Conservation (phyloP, 2,113 vertebrate species). For the Coregonus clupeaformis region DNA sequence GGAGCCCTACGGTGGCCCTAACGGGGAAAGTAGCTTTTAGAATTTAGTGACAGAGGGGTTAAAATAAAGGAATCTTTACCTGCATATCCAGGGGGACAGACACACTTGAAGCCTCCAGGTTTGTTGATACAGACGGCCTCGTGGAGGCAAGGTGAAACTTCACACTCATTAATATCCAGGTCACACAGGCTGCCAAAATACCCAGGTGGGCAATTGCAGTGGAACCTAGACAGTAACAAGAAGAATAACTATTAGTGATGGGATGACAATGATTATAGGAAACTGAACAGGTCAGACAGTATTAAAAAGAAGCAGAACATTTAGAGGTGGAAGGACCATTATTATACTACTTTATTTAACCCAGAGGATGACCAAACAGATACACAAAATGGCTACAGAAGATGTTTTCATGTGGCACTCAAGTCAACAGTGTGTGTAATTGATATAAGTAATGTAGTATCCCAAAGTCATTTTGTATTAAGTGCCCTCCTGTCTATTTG, state of each 20-base stretch:
- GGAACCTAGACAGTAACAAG: slow-evolving; percentile 64
- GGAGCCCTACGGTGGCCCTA: background rate
- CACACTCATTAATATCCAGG: slow-evolving; percentile 80
- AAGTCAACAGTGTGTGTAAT: too few relatives aligned
- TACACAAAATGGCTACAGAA: too few relatives aligned
- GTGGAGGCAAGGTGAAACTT: slow-evolving; percentile 78
- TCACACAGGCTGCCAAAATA: slow-evolving; percentile 79
- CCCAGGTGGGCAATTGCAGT: slow-evolving; percentile 74
- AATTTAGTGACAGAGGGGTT: background rate
- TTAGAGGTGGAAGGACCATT: background rate
- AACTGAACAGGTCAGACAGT: background rate
- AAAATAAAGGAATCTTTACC: slow-evolving; percentile 61
- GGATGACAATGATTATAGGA: slow-evolving; percentile 12
- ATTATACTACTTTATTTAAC: background rate
- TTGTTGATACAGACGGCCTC: slow-evolving; percentile 78
- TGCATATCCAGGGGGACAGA: slow-evolving; percentile 79
- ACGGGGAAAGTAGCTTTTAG: too few relatives aligned
- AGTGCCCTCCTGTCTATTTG: too few relatives aligned
- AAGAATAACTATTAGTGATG: slow-evolving; percentile 4
- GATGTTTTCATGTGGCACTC: too few relatives aligned
- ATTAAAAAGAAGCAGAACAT: background rate
- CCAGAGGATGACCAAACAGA: too few relatives aligned
- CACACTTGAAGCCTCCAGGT: slow-evolving; percentile 74
- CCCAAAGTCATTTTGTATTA: too few relatives aligned
- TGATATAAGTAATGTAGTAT: too few relatives aligned